Evolutionary conservation across 1,140 invertebrate species (phyloP), one percentile per base, ranked within the genome.

Genomic region (Heterodera carotae): DNA sequence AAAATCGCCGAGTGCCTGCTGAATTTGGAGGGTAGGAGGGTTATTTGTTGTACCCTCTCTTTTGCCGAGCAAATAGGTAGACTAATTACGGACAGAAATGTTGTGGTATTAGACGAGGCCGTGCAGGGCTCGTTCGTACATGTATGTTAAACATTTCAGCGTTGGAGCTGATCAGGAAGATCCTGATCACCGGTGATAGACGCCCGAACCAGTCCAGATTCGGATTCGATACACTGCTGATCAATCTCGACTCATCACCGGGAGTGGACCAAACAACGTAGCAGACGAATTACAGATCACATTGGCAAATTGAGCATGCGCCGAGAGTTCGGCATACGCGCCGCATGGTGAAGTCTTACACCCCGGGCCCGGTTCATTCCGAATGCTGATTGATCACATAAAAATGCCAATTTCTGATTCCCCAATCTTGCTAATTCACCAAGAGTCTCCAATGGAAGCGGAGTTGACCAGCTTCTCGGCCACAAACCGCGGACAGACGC

Each of bases 41-140:
- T n/a, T n/a, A n/a, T n/a, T n/a, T 69, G 36, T 27, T 27, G 34
- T 22, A 69, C 67, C 33, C 29, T 69, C 0, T 18, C 18, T 2
- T 69, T 69, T 15, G 67, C 67, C 10, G 67, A 69, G 48, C 67
- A 69, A 15, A 48, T 69, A 6, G 36, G 36, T 6, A 2, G 25
- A 8, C 12, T 69, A 15, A 43, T 69, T 33, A 43, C 29, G 6
- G 67, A 33, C 7, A 31, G 36, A 10, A 69, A 36, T 31, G 36
- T 43, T 1, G 7, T 69, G 4, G 29, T 69, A 8, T 33, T 69
- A 10, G 67, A 69, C 12, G 67, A 69, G 27, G 25, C 25, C 0
- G 31, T 25, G 4, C 67, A 69, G 29, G 67, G 22, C 27, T 27
- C 67, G 2, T 69, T 43, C 29, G n/a, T 27, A 2, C 67, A 69